phyloP scores from a whole-genome alignment of 2,113 vertebrate genomes.

The Morone saxatilis region DNA sequence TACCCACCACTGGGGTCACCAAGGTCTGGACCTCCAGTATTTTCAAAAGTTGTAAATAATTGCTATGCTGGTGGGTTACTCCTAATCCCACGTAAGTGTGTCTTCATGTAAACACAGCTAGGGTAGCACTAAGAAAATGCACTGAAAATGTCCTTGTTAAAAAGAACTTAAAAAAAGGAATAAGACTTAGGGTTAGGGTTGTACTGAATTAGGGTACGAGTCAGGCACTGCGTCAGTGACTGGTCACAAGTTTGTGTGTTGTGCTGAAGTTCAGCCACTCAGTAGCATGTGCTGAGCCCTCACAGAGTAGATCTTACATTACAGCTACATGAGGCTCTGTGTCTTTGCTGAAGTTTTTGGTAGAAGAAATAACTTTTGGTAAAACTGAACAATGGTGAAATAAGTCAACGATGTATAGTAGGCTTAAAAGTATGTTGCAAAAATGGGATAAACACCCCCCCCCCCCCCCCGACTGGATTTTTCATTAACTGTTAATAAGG shows the following conservation, averaged over 20 bases:
- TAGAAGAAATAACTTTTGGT: constrained; percentile 3
- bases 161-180: no score
- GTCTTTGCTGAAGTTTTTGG: neutral
- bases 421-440: neutral
- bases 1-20: no score
- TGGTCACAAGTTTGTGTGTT: constrained; percentile 21
- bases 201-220: no score
- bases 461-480: neutral
- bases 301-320: neutral
- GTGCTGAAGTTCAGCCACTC: neutral
- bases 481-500: constrained; percentile 37
- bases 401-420: neutral
- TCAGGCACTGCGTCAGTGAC: neutral
- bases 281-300: neutral
- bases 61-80: no score
- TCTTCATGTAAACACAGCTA: no score
- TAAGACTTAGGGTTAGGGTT: no score
- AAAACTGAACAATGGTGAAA: neutral
- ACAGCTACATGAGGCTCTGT: neutral
- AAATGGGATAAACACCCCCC: neutral
- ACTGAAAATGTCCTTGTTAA: no score
- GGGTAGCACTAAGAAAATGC: no score
- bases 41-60: no score
- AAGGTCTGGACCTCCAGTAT: no score
- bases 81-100: no score